Base-by-base conservation (phyloP, 2,888 invertebrate species). In the Amblyjoppa proteus region DNA sequence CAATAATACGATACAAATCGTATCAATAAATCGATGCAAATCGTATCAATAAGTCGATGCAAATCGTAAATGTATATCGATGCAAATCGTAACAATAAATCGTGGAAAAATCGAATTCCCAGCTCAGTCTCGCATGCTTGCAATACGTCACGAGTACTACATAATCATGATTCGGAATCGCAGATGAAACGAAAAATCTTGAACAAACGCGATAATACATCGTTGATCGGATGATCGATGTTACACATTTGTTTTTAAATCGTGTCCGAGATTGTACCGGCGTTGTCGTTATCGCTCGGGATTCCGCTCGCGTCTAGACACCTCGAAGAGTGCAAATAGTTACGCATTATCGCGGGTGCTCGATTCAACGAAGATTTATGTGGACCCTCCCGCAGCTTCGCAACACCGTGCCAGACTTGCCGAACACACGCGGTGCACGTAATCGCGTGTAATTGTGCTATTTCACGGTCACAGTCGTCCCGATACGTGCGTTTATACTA, bases 391-490 rank as follows among this genome's bases (percentile, higher is more conserved):
- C 51, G 25, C 61, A 31, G 49, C n/a, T 34, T 31, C 1, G 5
- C 2, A 31, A 9, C 51, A 66, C 49, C 11, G 49, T 28, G 25
- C 25, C 61, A 11, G n/a, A 53, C 53, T 51, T 34, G 75, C 61
- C 78, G 64, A 80, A 73, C 83, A 74, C 73, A 61, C 76, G 66
- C 58, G 25, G 61, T 38, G 53, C 61, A 16, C 58, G 83, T 74
- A 80, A 83, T 80, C 82, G 76, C 56, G 53, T 80, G 80, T 80
- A 80, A 83, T 85, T 82, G 79, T 61, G 56, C 16, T 61, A 53
- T 76, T 53, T 53, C 51, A 56, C 45, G 38, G 69, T 68, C 16
- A 56, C 74, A 74, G 53, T 81, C 45, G 74, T 80, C 61, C 28
- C 25, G 20, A 34, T 51, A 5, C 34, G 53, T 70, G 38, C n/a